phyloP scores from a whole-genome alignment of 2,888 invertebrate genomes.

The Blera fallax region DNA sequence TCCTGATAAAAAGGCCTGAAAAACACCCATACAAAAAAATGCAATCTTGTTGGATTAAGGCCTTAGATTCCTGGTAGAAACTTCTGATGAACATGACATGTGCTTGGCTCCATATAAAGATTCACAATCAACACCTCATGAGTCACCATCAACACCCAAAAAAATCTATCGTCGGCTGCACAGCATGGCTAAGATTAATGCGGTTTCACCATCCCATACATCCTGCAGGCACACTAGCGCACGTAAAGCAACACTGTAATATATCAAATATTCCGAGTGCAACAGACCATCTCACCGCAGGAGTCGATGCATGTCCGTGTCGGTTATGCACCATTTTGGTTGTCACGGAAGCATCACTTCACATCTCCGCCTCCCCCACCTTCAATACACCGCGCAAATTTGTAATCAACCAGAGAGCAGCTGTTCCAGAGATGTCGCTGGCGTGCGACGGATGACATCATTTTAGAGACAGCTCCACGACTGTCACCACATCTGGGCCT shows the following conservation, averaged over 20 bases:
- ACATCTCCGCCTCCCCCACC: neutral
- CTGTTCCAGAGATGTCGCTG: neutral
- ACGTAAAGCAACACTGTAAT: constrained; percentile 27
- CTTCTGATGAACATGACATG: too few relatives aligned
- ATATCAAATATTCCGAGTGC: constrained; percentile 49
- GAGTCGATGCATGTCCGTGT: constrained; percentile 31
- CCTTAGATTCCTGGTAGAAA: too few relatives aligned
- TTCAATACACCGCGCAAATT: constrained; percentile 22
- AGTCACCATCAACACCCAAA: neutral
- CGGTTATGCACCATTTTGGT: constrained; percentile 34
- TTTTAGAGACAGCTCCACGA: constrained; percentile 5
- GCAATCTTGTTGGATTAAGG: too few relatives aligned
- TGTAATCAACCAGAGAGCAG: constrained; percentile 26
- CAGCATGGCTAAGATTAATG: neutral
- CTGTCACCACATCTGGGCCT: constrained; percentile 27
- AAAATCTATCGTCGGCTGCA: neutral
- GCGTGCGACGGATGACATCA: constrained; percentile 6
- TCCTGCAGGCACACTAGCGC: neutral
- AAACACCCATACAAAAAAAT: too few relatives aligned
- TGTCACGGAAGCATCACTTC: constrained; percentile 9
- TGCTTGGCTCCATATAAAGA: too few relatives aligned
- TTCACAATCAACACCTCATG: too few relatives aligned
- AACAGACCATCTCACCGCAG: constrained; percentile 1
- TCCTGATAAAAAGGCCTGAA: too few relatives aligned
- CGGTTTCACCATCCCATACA: neutral